Evolutionary conservation across 1,140 invertebrate species (phyloP), one percentile per base, ranked within the genome.

Genomic region (Sinella curviseta): DNA sequence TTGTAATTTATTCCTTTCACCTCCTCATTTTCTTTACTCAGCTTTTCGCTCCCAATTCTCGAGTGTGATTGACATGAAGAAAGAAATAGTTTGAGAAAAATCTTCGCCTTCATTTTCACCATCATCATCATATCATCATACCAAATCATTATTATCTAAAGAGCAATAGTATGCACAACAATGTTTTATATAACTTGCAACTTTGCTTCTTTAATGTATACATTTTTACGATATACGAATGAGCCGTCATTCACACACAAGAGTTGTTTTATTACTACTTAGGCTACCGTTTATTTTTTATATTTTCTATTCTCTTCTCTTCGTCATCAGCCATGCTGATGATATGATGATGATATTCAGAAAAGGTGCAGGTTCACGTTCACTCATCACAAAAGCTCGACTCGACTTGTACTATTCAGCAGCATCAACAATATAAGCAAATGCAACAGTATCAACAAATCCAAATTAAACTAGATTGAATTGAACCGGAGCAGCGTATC

Each of bases 1-100:
- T 60, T 60, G 8, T 60, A 60, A 60, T 60, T 60, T 60, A 60
- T 60, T 60, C 24, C 14, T 60, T 60, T 60, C 55, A 60, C 55
- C 55, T 60, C 55, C 55, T 60, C 55, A 60, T 60, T 60, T 60
- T 60, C 55, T n/a, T 14, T 24, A 4, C 12, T 14, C 39, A 8
- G 39, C 39, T 8, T 4, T 17, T 48, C 39, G 14, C 24, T 60
- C 24, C 8, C 55, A 60, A 60, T 60, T 60, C 24, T 60, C 14
- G 8, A 48, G 39, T 48, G 39, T 60, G 55, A 60, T 60, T 60
- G 55, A 60, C 55, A 48, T 8, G 39, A 8, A 8, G 39, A 17
- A 48, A 17, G 4, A 48, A 48, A n/a, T n/a, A n/a, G n/a, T n/a
- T n/a, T n/a, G n/a, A n/a, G 17, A 48, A 48, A 48, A 48, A 48